Conservation (phyloP, 1,140 invertebrate genomes). For the Archivesica marissinica region DNA sequence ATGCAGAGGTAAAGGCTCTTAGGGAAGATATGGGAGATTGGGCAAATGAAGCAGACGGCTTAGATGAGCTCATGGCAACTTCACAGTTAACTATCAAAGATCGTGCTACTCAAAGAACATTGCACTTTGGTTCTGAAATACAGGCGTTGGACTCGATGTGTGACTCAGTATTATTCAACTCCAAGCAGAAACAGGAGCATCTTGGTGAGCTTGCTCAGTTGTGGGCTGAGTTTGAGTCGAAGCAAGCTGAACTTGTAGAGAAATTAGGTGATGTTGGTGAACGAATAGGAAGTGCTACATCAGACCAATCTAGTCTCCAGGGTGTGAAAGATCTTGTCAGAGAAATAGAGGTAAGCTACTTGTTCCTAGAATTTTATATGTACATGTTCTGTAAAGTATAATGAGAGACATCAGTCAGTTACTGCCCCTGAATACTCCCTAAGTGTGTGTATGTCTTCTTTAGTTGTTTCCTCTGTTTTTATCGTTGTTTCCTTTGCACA, state of each 20-base stretch:
- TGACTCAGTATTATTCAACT: slow-evolving; percentile 70
- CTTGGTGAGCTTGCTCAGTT: slow-evolving; percentile 76
- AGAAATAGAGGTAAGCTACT: slow-evolving; percentile 76
- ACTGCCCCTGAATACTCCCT: no score
- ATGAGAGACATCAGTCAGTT: no score
- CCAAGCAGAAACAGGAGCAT: slow-evolving; percentile 76
- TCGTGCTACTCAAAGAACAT: slow-evolving; percentile 76
- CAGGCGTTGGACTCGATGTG: slow-evolving; percentile 75
- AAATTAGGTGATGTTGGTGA: slow-evolving; percentile 71
- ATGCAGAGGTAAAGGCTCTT: slow-evolving; percentile 75
- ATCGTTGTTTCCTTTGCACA: no score
- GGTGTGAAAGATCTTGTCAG: slow-evolving; percentile 77
- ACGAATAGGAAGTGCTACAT: slow-evolving; percentile 64
- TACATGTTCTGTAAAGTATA: no score
- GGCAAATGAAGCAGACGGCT: slow-evolving; percentile 69
- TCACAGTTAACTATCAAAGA: slow-evolving; percentile 80
- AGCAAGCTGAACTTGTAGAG: slow-evolving; percentile 71
- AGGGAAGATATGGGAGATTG: slow-evolving; percentile 74
- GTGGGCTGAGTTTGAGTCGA: slow-evolving; percentile 73
- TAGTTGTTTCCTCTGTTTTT: no score
- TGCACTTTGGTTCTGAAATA: slow-evolving; percentile 80
- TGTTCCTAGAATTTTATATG: no score
- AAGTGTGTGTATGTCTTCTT: no score
- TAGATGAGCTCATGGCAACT: slow-evolving; percentile 78
- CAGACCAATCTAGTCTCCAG: slow-evolving; percentile 72